Base-by-base conservation (phyloP, 2,797 vertebrate species). In the Xerus rutilus region DNA sequence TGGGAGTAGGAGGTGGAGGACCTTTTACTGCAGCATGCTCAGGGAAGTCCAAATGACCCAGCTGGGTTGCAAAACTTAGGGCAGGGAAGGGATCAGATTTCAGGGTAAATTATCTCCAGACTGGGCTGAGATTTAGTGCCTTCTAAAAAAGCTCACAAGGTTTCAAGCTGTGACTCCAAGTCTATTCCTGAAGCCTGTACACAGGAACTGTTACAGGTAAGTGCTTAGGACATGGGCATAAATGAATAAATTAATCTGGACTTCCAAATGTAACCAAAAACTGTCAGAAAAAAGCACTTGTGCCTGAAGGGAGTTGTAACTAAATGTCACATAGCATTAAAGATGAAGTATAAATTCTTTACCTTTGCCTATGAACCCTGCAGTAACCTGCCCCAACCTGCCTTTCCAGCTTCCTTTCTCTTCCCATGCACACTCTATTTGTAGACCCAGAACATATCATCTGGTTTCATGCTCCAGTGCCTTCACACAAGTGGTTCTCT, bases 261-360 rank as follows among this genome's bases (percentile, higher is more conserved):
- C 74, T 95, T 97, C 45, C 88, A 57, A 85, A 69, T 73, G 70
- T 83, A 89, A 85, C 49, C 39, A 49, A 90, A 62, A 85, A 62
- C 47, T 65, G 23, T 87, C 62, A 67, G 86, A 79, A 90, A 85
- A 62, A 78, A 88, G 35, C 28, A 52, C 32, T 77, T 47, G 78
- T 82, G 25, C 52, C 67, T 47, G 52, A 72, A 86, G 59, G 83
- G 8, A 81, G 73, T 30, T 85, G 32, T 77, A 89, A 95, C 43
- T 82, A 92, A 86, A 84, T 52, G 79, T 78, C 73, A 64, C 28
- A 32, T 2, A 10, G 57, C n/a, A 23, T 87, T 88, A 65, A 91
- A 69, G 32, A 35, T 64, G 47, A 93, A 81, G 8, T 32, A 45
- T 49, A 32, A 57, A 3, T 67, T 83, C 25, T 62, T 88, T 65